Base-by-base conservation (phyloP, 2,888 invertebrate species). In the Tenthredo livida region DNA sequence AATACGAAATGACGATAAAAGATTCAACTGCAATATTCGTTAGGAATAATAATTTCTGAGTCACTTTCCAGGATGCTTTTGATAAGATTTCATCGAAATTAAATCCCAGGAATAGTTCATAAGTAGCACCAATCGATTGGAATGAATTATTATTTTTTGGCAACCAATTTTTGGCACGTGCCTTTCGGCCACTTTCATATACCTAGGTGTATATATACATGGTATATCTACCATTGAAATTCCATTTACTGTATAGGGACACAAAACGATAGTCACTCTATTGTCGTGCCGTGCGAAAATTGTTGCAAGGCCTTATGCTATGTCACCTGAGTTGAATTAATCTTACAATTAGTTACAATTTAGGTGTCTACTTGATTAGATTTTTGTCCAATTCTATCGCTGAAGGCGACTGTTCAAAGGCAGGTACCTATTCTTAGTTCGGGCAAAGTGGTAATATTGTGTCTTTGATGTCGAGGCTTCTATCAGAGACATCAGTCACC, bases 401-500 rank as follows among this genome's bases (percentile, higher is more conserved):
- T 33, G 15, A 67, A 15, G 33, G 67, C 29, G 33, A 33, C 67
- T 67, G 67, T 33, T 33, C 67, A 67, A 29, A 67, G 67, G 21
- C 12, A 12, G 3, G 12, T 67, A 6, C 33, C 67, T 67, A 67
- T 67, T 67, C 43, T 43, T n/a, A 73, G 73, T 73, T 17, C 43
- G 21, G n/a, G 40, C 21, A 43, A 43, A 73, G 43, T 73, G 73
- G n/a, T 9, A 73, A 43, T 43, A 73, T 43, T n/a, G 37, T 73
- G 4, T 73, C 40, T 73, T 73, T 73, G 73, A 73, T 73, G 73
- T 73, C 73, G n/a, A 12, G 21, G 43, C 9, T 73, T 43, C 21
- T 43, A 37, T 72, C 72, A 72, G 43, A 72, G 43, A 72, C 43
- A 43, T 40, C 40, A 73, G 72, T 73, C 40, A 73, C 10, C 21